phyloP scores from a whole-genome alignment of 2,113 vertebrate species.

The Panthera tigris region DNA sequence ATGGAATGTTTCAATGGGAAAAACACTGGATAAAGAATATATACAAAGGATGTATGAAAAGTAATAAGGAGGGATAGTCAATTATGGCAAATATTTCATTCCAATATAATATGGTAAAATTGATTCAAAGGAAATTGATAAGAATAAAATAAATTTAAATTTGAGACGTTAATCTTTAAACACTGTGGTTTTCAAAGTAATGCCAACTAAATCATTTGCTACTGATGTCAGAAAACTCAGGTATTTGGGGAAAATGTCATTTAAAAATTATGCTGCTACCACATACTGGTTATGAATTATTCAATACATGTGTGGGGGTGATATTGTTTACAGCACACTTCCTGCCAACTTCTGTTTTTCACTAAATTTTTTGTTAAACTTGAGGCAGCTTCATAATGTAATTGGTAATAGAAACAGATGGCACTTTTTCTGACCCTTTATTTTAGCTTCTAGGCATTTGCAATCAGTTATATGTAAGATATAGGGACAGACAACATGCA shows the following conservation, averaged over 20 bases:
- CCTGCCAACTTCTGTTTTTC: slow-evolving; percentile 76
- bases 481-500: slow-evolving; percentile 61
- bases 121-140: slow-evolving; percentile 68
- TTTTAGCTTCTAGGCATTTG: slow-evolving; percentile 65
- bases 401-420: slow-evolving; percentile 64
- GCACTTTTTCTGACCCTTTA: slow-evolving; percentile 59
- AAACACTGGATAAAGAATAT: background rate
- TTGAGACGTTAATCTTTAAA: slow-evolving; percentile 56
- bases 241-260: slow-evolving; percentile 56
- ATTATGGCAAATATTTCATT: slow-evolving; percentile 70
- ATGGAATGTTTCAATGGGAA: slow-evolving; percentile 21
- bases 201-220: slow-evolving; percentile 75
- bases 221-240: slow-evolving; percentile 61
- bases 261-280: slow-evolving; percentile 73
- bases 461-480: slow-evolving; percentile 69
- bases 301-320: slow-evolving; percentile 27
- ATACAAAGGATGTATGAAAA: background rate
- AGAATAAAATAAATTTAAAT: slow-evolving; percentile 69
- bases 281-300: slow-evolving; percentile 76
- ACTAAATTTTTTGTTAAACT: slow-evolving; percentile 54
- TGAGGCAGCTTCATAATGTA: slow-evolving; percentile 57
- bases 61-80: background rate
- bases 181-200: slow-evolving; percentile 66
- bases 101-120: slow-evolving; percentile 47
- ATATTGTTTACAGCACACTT: slow-evolving; percentile 77